These are phyloP conservation scores for Lytechinus pictus DNA, from an alignment of 35 echinoderm and acorn worm species.

Conservation along the genomic window DNA sequence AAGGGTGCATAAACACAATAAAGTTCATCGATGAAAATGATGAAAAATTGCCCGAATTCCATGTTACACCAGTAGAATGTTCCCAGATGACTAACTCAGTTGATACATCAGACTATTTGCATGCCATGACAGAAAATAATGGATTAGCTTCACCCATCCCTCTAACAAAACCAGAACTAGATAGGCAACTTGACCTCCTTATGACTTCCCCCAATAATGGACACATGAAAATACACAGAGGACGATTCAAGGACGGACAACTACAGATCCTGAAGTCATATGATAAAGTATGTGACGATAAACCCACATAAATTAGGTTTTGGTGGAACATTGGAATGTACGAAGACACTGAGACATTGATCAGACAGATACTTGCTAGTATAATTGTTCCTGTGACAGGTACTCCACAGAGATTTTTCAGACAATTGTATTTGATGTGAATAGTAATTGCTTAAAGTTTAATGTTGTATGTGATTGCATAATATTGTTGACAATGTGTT, in stretches of 20 bases:
- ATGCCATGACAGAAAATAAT: too few species aligned
- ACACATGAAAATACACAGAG: conserved; percentile 32
- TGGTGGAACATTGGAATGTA: conserved; percentile 16
- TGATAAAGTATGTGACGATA: neutral
- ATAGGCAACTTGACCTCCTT: too few species aligned
- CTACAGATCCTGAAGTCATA: neutral
- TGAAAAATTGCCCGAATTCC: neutral
- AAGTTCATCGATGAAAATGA: conserved; percentile 66
- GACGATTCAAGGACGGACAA: conserved; percentile 35
- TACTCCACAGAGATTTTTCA: conserved; percentile 25
- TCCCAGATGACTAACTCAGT: neutral
- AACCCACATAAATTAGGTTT: neutral
- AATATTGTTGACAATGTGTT: neutral
- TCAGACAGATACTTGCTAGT: neutral
- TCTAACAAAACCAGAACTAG: too few species aligned
- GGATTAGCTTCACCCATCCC: too few species aligned
- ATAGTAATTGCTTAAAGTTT: neutral
- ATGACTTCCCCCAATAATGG: neutral
- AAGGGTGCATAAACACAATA: conserved; percentile 32
- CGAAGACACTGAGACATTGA: neutral
- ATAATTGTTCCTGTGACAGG: neutral
- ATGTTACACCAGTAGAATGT: neutral
- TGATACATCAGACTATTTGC: too few species aligned
- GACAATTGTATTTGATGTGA: neutral
- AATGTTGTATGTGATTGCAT: too few species aligned